Conservation (phyloP, 2,797 vertebrate species). For the Mus spretus region DNA sequence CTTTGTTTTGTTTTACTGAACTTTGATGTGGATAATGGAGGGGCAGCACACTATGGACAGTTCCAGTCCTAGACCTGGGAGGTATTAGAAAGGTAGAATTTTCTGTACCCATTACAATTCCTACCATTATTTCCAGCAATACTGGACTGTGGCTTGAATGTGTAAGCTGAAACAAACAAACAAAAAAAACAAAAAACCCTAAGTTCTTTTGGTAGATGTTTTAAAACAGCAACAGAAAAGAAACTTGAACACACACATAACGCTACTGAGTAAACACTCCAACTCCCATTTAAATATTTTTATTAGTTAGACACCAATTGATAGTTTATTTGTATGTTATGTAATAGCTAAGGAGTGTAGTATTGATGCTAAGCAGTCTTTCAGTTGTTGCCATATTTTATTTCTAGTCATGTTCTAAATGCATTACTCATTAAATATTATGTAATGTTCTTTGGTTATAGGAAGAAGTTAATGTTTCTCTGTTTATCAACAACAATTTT, state of each 20-base stretch:
- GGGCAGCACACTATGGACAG: rapidly evolving
- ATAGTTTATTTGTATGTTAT: background rate
- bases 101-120: too few relatives aligned
- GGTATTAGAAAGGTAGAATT: background rate
- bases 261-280: background rate
- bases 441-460: background rate
- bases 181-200: background rate
- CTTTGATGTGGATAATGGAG: too few relatives aligned
- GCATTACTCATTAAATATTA: constrained; percentile 19
- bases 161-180: background rate
- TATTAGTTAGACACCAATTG: constrained; percentile 25
- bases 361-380: background rate
- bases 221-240: too few relatives aligned
- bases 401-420: background rate
- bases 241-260: background rate
- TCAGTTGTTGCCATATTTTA: background rate
- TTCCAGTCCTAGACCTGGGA: background rate
- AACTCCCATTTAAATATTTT: background rate
- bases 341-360: background rate
- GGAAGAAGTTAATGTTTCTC: background rate
- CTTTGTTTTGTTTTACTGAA: too few relatives aligned
- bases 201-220: background rate
- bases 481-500: constrained; percentile 51
- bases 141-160: background rate
- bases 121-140: background rate